Conservation (phyloP, 1,140 invertebrate genomes). For the Chymomyza costata region DNA sequence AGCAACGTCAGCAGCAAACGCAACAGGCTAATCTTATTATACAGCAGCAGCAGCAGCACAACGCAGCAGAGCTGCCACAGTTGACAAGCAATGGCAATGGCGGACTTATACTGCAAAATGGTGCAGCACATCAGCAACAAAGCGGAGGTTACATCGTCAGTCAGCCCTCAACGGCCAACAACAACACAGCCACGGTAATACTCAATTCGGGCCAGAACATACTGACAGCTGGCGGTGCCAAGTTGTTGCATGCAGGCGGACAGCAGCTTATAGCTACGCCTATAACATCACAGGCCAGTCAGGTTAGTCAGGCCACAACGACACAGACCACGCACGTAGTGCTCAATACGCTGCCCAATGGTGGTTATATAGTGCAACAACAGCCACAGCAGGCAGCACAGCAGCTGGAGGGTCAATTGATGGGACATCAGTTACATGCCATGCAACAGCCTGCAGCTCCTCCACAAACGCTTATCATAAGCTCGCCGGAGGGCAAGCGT, state of each 20-base stretch:
- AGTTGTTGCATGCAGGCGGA: conserved; percentile 44
- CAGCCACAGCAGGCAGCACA: conserved; percentile 61
- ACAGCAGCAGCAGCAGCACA: conserved; percentile 25
- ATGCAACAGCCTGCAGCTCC: conserved; percentile 77
- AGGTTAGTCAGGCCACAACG: conserved; percentile 13
- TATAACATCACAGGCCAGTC: conserved; percentile 16
- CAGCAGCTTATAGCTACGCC: conserved; percentile 75
- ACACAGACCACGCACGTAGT: conserved; percentile 84
- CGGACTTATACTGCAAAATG: conserved; percentile 25
- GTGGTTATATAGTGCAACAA: conserved; percentile 87
- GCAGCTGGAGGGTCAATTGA: conserved; percentile 27
- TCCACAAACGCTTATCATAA: conserved; percentile 55
- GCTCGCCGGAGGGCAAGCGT: conserved; percentile 79
- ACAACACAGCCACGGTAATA: conserved; percentile 43
- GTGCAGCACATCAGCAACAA: conserved; percentile 23
- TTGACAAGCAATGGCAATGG: conserved; percentile 11
- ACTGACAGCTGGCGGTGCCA: conserved; percentile 35
- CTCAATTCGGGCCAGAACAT: conserved; percentile 48
- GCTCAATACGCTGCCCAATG: conserved; percentile 87
- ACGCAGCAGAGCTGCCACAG: conserved; percentile 13
- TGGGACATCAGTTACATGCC: conserved; percentile 77
- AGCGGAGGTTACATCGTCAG: conserved; percentile 60
- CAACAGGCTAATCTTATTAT: conserved; percentile 26
- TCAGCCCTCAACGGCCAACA: conserved; percentile 32
- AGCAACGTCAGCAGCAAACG: conserved; percentile 20